A percentile compares a stretch with the other conserved stretches of the same genome.
These are phyloP conservation scores for Semotilus atromaculatus DNA, from an alignment of 2,797 vertebrate species.

Conservation along the genomic window DNA sequence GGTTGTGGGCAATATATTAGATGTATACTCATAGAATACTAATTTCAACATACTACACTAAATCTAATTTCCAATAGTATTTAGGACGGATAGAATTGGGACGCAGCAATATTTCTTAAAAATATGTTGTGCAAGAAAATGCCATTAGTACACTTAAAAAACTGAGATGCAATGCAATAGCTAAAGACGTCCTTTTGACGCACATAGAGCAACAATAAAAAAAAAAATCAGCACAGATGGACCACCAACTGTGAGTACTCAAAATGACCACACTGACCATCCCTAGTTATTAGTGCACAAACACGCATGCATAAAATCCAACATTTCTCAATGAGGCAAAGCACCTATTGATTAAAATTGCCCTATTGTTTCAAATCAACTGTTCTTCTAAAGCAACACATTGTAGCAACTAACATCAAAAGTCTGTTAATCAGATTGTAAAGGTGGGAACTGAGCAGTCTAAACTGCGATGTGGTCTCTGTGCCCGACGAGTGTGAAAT, in stretches of 20 bases:
- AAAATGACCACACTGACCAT: conserved; percentile 22
- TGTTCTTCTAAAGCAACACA: background rate
- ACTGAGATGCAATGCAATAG: background rate
- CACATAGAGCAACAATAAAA: background rate
- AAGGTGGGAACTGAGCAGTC: background rate
- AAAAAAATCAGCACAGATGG: conserved; percentile 14
- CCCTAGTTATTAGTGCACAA: background rate
- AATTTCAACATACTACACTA: background rate
- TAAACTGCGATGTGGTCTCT: background rate
- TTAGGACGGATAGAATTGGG: background rate
- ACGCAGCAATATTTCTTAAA: background rate
- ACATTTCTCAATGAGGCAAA: conserved; percentile 38
- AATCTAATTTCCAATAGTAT: background rate
- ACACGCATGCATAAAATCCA: conserved; percentile 3
- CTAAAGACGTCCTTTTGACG: background rate
- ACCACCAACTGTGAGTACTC: conserved; percentile 3
- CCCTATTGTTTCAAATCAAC: conserved; percentile 21
- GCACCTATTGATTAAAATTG: conserved; percentile 40
- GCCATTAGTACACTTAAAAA: background rate
- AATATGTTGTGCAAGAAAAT: background rate
- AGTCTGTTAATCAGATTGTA: conserved; percentile 8
- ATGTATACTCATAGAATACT: background rate
- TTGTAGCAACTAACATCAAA: conserved; percentile 15
- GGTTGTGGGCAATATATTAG: background rate
- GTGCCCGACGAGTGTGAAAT: conserved; percentile 16